Evolutionary conservation across 1,140 invertebrate genomes (phyloP).

Genomic region (Hypothenemus hampei): DNA sequence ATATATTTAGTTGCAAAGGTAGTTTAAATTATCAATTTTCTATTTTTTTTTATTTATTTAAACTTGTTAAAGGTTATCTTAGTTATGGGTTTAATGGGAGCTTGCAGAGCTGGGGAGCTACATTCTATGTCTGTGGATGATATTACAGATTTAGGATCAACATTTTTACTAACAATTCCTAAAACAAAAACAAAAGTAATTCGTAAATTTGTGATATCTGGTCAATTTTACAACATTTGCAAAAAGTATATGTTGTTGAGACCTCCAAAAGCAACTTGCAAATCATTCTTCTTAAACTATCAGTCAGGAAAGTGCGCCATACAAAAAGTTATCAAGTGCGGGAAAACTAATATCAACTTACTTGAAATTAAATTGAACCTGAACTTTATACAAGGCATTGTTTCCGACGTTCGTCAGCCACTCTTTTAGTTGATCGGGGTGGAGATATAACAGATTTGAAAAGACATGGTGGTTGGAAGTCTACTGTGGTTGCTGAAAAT

Average conservation of each 20-base stretch:
- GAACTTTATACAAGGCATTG: too few relatives aligned
- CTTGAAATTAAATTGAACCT: too few relatives aligned
- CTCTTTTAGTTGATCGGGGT: too few relatives aligned
- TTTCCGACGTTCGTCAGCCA: too few relatives aligned
- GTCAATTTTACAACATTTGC: constrained; percentile 12
- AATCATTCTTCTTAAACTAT: neutral
- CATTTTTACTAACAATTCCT: constrained; percentile 20
- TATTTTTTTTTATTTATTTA: neutral
- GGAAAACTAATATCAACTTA: too few relatives aligned
- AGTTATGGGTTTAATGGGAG: constrained; percentile 25
- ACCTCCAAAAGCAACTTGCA: neutral
- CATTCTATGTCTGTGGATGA: constrained; percentile 8
- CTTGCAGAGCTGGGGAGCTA: constrained; percentile 15
- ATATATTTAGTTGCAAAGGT: constrained; percentile 31
- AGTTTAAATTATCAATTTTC: neutral
- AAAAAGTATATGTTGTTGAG: constrained; percentile 1
- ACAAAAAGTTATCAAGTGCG: too few relatives aligned
- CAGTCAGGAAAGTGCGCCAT: too few relatives aligned
- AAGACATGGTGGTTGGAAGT: too few relatives aligned
- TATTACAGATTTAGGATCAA: constrained; percentile 14
- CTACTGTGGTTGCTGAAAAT: too few relatives aligned
- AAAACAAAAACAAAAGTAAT: constrained; percentile 18
- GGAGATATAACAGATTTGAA: too few relatives aligned
- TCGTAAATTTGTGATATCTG: constrained; percentile 14
- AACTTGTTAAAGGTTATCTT: constrained; percentile 17